phyloP scores from a whole-genome alignment of 2,113 vertebrate genomes.

The Cyprinodon brontotheroides region DNA sequence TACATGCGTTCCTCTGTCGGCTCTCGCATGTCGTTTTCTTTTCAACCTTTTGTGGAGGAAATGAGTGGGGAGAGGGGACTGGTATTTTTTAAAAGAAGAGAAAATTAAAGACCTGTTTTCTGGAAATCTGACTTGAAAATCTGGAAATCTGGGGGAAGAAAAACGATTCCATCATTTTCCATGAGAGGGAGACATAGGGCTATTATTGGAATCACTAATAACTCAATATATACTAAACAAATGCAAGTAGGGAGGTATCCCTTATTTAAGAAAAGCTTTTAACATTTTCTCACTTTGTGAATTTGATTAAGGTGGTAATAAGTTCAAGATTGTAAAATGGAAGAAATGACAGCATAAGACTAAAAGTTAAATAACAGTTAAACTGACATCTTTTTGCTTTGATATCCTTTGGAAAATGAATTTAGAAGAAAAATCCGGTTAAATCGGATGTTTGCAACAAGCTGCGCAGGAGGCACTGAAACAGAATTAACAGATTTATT shows the following conservation, averaged over 20 bases:
- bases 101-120: neutral
- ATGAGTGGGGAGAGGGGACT: neutral
- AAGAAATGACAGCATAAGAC: neutral
- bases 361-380: too few species aligned
- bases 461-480: neutral
- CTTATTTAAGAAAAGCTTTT: too few species aligned
- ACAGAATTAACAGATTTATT: neutral
- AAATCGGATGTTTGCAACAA: neutral
- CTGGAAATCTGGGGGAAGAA: too few species aligned
- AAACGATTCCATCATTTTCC: conserved; percentile 28
- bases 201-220: neutral
- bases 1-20: neutral
- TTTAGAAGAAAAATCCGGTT: neutral
- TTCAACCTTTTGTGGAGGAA: neutral
- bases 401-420: neutral
- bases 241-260: too few species aligned
- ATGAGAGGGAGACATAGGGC: conserved; percentile 64
- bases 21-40: neutral
- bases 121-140: neutral
- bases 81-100: neutral
- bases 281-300: too few species aligned
- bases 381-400: neutral
- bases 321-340: neutral
- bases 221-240: neutral
- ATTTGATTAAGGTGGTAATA: too few species aligned